phyloP scores from a whole-genome alignment of 2,797 vertebrate genomes.

The Spea hammondii region DNA sequence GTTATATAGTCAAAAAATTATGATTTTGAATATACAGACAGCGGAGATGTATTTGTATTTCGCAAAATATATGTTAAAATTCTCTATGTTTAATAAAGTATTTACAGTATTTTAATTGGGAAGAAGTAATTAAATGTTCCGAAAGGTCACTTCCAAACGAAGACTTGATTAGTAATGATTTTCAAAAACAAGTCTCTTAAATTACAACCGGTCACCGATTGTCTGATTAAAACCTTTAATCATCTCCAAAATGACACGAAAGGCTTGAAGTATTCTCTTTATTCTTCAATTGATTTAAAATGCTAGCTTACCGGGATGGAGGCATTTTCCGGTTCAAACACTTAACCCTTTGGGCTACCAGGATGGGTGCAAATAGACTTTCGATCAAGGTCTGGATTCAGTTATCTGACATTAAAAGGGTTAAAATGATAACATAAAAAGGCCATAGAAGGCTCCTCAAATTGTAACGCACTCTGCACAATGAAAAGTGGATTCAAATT shows the following conservation, averaged over 20 bases:
- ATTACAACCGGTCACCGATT: not conserved
- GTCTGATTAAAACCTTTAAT: not conserved
- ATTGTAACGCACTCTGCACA: conserved; percentile 47
- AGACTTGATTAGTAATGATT: conserved; percentile 3
- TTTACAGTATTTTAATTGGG: no score
- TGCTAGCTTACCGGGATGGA: no score
- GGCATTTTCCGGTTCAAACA: conserved; percentile 4
- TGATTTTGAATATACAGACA: no score
- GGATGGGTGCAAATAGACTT: no score
- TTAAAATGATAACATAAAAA: conserved; percentile 13
- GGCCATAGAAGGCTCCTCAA: conserved; percentile 53
- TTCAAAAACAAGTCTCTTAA: not conserved
- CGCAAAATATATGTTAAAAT: no score
- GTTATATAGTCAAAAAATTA: no score
- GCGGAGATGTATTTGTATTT: no score
- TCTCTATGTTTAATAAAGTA: no score
- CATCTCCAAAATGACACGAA: not conserved
- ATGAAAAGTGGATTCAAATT: conserved; percentile 55
- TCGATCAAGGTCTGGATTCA: no score
- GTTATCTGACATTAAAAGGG: not conserved
- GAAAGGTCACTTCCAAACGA: not conserved
- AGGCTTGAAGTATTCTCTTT: not conserved
- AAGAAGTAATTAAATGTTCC: no score
- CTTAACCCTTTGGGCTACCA: not conserved
- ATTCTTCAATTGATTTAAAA: not conserved